Evolutionary conservation across 2,113 vertebrate species (phyloP), one percentile per base, ranked within the genome.

Genomic region (Phyllopteryx taeniolatus): DNA sequence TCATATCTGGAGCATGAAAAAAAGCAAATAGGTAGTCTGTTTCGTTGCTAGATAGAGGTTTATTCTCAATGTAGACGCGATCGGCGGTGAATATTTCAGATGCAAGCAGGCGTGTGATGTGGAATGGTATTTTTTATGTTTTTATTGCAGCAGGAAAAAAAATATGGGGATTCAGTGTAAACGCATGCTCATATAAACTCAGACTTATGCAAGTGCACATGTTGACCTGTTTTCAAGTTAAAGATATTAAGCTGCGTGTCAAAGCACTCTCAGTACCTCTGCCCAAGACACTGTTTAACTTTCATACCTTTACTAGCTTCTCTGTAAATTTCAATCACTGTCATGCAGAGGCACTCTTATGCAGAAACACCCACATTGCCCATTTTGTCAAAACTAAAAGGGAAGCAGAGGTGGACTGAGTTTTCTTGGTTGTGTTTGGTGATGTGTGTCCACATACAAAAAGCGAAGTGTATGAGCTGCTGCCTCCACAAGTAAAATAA

Each of bases 111-210:
- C 56, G 1, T 70, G 69, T 75, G 65, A 83, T 80, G 75, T 69
- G 57, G 64, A 71, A 31, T 57, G 57, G 75, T 72, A 74, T 81
- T 79, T 27, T 78, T 71, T 51, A 51, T 66, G 67, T 72, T 82
- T 84, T 84, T 78, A 83, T 79, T 76, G 73, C 75, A 68, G 22
- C 64, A 47, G 71, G 20, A 76, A 49, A 27, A 70, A 56, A 65
- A 82, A 79, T 72, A 73, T 33, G 62, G 70, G 22, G 49, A 49
- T 60, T 66, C 54, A 62, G 49, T 59, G 68, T 75, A 80, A 85
- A 82, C 77, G 70, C 14, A 10, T 51, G 56, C 57, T 64, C 74
- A 75, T 71, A 81, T 75, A 85, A 53, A 76, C 46, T 53, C 27
- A 47, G 33, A 72, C 42, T 76, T 33, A 62, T 19, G 47, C 71